phyloP scores from a whole-genome alignment of 2,797 vertebrate genomes.

The Hylomyscus alleni region DNA sequence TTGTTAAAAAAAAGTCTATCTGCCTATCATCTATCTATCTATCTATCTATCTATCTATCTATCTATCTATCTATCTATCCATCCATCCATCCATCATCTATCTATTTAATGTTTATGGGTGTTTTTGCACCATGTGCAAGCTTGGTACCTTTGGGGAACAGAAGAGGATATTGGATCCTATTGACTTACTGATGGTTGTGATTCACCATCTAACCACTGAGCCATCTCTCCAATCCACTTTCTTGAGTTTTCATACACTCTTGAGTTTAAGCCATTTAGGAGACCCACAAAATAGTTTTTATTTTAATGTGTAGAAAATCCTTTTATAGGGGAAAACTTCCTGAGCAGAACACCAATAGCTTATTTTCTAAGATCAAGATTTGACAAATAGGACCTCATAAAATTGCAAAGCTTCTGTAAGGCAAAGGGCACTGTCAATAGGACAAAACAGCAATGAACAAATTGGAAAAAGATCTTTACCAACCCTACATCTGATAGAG shows the following conservation, averaged over 20 bases:
- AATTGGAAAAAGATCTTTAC: no score
- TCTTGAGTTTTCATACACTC: not conserved
- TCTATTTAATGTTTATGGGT: not conserved
- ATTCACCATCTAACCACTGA: not conserved
- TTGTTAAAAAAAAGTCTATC: not conserved
- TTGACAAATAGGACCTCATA: no score
- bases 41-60: not conserved
- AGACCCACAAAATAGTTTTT: not conserved
- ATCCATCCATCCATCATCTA: not conserved
- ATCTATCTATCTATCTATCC: not conserved
- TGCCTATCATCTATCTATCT: not conserved
- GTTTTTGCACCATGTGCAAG: not conserved
- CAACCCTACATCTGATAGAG: no score
- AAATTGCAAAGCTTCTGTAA: no score
- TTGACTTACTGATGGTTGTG: not conserved
- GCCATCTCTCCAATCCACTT: not conserved
- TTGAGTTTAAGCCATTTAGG: not conserved
- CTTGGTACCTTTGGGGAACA: not conserved
- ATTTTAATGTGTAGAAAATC: constrained; percentile 9
- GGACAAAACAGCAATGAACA: no score
- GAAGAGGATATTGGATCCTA: not conserved
- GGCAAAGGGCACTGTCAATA: no score
- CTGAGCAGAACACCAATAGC: no score
- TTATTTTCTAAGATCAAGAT: no score
- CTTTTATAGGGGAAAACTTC: not conserved